Base-by-base conservation (phyloP, 2,888 invertebrate genomes). In the Elysia crispata region DNA sequence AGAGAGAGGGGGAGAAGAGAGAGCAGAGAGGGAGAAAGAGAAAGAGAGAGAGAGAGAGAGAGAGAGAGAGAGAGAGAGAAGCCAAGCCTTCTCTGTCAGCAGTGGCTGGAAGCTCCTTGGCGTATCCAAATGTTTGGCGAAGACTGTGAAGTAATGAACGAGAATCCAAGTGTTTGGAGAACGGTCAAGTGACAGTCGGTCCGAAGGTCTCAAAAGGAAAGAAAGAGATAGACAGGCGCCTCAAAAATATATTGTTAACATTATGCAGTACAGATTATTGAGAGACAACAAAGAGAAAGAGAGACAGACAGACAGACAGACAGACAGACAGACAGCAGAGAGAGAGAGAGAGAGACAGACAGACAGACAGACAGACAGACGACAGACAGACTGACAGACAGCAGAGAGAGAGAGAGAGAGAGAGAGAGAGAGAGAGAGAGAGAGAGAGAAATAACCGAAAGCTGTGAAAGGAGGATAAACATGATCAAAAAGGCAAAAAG, bases 331-430 rank as follows among this genome's bases (percentile, higher is more conserved):
- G 23, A 70, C 18, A 49, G 28, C 0, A 8, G 50, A 50, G 50
- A n/a, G 57, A 20, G 57, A 60, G 72, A 25, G 33, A 20, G 25
- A 20, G 72, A 23, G 64, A 66, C 30, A 49, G 49, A 76, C 13
- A 72, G 64, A 76, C 15, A 80, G 76, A 76, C 50, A 80, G 64
- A 80, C 50, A 76, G 50, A 80, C 31, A 76, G 64, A n/a, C 41
- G 70, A 76, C 13, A 72, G 64, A 76, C 15, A 80, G 76, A 76
- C 50, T 76, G 64, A 80, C 50, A 76, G 50, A 80, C 31, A 76
- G 64, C 50, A 79, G 57, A 72, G 72, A 54, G 8, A 72, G 80
- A 72, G 5, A 76, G 72, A 73, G 28, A 77, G 70, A 76, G 0
- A 76, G 60, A 64, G 30, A 72, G 49, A 28, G 69, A 60, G 30